Conservation (phyloP, 2,888 invertebrate species). For the Vanessa cardui region DNA sequence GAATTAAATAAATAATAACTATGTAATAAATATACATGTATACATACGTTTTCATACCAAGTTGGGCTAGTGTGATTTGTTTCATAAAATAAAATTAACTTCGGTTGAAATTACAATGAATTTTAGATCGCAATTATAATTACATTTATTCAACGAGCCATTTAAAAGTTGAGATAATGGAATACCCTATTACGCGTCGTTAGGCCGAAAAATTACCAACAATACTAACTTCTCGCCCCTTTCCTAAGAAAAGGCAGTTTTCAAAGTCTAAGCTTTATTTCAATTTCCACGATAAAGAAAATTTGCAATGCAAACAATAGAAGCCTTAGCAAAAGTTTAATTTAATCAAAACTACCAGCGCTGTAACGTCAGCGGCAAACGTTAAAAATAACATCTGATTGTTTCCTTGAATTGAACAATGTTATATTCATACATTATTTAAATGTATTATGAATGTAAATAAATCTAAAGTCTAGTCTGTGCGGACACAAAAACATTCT, state of each 20-base stretch:
- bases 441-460: too few species aligned
- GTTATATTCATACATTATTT: too few species aligned
- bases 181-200: neutral
- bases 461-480: too few species aligned
- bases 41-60: too few species aligned
- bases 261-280: neutral
- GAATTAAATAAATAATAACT: too few species aligned
- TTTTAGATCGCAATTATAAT: neutral
- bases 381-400: neutral
- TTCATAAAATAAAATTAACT: neutral
- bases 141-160: neutral
- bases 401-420: neutral
- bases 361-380: neutral
- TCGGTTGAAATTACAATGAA: neutral
- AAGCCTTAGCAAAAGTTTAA: conserved; percentile 6
- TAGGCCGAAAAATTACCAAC: neutral
- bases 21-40: too few species aligned
- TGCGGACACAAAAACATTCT: too few species aligned
- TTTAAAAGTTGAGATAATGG: neutral
- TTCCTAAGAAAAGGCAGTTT: conserved; percentile 3
- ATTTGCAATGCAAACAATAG: conserved; percentile 16
- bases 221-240: neutral
- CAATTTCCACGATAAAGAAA: conserved; percentile 16
- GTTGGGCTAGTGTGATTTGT: too few species aligned
- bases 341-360: conserved; percentile 7